Base-by-base conservation (phyloP, 2,113 vertebrate species). In the Trogon melanurus region DNA sequence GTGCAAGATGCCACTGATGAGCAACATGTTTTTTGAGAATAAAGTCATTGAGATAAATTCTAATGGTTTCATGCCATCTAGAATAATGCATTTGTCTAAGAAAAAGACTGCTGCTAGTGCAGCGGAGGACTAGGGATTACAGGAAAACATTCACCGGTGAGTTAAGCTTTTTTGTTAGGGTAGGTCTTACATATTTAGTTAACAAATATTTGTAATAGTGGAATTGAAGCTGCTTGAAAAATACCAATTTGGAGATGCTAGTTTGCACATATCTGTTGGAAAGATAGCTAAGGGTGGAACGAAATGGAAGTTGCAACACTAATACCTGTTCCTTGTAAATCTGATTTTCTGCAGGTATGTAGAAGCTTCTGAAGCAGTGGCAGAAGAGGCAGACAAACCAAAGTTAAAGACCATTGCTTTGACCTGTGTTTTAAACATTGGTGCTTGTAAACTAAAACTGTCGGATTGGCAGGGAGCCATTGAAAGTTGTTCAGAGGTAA, bases 381-480 rank as follows among this genome's bases (percentile, higher is more conserved):
- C 97, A 93, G 98, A 98, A 32, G 97, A 98, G 50, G 97, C 97
- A 53, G 97, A 97, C 53, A 98, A 98, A 89, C 75, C 96, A 38
- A 99, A 98, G 96, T 95, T 99, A 87, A 98, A 99, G 88, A 92
- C 98, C 30, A 88, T 98, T 2, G 98, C 98, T 56, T 96, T 99
- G 97, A 99, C 98, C 97, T 99, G 99, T 79, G 93, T 98, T 80
- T 97, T 99, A 93, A 99, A 99, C 97, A 99, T 98, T 0, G 98
- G 98, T 2, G 99, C 99, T 26, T 99, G 99, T 94, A 98, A 98
- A 86, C 98, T 99, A 93, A 99, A 99, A 96, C 95, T 99, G 94
- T 98, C 95, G 13, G 97, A 98, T 74, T 99, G 99, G 99, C 98
- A 99, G 95, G 99, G 98, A 7, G 98, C 99, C 8, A 61, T 99